phyloP scores from a whole-genome alignment of 2,113 vertebrate genomes.

The Globicephala melas region DNA sequence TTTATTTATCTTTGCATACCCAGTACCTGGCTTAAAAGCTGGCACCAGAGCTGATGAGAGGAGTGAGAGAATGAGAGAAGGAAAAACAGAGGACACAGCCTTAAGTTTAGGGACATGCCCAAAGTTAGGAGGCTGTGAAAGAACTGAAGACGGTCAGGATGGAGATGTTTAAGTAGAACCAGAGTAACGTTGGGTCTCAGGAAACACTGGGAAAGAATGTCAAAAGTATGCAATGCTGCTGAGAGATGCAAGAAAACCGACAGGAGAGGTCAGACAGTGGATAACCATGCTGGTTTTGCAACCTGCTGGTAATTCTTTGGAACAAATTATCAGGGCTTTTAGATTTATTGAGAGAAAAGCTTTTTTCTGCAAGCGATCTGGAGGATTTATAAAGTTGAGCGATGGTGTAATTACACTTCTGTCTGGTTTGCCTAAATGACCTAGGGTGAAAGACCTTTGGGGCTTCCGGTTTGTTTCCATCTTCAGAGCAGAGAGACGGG shows the following conservation, averaged over 20 bases:
- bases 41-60: neutral
- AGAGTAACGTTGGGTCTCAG: neutral
- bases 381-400: conserved; percentile 15
- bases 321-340: neutral
- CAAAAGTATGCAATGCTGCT: neutral
- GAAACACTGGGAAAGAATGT: neutral
- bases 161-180: neutral
- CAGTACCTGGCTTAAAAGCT: neutral
- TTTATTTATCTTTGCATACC: neutral
- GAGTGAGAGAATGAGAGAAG: neutral
- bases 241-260: neutral
- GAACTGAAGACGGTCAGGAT: neutral
- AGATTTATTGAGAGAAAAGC: conserved; percentile 16
- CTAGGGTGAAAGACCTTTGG: neutral
- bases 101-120: neutral
- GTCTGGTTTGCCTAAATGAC: conserved; percentile 31
- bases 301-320: neutral
- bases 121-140: neutral
- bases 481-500: neutral
- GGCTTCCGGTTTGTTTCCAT: neutral
- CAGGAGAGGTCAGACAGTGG: neutral
- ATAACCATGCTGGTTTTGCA: neutral
- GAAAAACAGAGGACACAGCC: neutral
- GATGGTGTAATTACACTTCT: conserved; percentile 20
- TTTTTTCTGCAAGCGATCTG: conserved; percentile 1